Evolutionary conservation across 2,113 vertebrate species (phyloP), one percentile per base, ranked within the genome.

Genomic region (Xenopus borealis): DNA sequence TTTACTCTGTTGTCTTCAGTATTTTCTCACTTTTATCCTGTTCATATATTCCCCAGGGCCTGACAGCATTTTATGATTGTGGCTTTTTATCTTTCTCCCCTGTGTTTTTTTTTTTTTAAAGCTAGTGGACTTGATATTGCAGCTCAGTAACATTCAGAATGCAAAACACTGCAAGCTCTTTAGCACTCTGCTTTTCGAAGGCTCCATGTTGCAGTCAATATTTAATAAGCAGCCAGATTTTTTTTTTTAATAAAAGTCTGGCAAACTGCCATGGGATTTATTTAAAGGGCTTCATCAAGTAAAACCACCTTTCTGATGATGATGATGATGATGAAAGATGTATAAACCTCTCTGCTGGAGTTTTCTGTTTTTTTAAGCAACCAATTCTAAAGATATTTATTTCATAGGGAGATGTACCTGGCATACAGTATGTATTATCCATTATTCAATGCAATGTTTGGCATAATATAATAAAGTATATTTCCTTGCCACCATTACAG

Each of bases 21-120:
- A 66, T 66, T 66, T 74, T 40, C 16, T 17, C 66, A 53, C 64
- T 75, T 75, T 69, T 47, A 75, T 75, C 73, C 68, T 8, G 17
- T 46, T 33, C 66, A 7, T 66, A 62, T 5, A n/a, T 23, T 62
- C 72, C 58, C 57, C 6, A 33, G 46, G 58, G 73, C 67, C 57
- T 12, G 12, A 27, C 59, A 55, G 17, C 23, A 59, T 75, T 75
- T 75, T 47, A 75, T 75, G 44, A 75, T 16, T 69, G 47, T 18
- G 59, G 45, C 47, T 62, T 69, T 69, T 20, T 62, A 69, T 40
- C 66, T 20, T 3, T 20, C 23, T 68, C 72, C 57, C 65, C 12
- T 14, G 17, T 52, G 72, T 52, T 62, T 50, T 50, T 50, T 13
- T 55, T 55, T 55, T 75, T 62, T 46, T 33, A 61, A 65, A 73